Evolutionary conservation across 2,113 vertebrate species (phyloP), one percentile per base, ranked within the genome.

Genomic region (Rhipidura dahli): DNA sequence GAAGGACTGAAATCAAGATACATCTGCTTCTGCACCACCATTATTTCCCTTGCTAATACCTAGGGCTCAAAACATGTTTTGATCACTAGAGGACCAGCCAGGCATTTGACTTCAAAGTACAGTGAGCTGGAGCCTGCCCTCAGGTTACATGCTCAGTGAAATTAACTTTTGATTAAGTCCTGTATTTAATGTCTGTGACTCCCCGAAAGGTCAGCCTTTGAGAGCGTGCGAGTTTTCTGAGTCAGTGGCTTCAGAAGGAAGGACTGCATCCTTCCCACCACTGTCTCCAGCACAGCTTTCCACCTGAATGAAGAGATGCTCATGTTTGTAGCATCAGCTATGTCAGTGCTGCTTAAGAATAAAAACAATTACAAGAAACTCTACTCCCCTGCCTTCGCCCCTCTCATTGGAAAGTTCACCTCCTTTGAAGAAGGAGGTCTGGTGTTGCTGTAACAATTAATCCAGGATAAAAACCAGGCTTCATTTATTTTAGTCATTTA

Each of bases 141-240:
- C 53, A 37, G 92, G 94, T 84, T 90, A 95, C 90, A 95, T 90
- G 92, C 92, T 96, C 93, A 92, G 60, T 92, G 88, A 97, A 96
- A 95, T 96, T 96, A 96, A 90, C 88, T 90, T 90, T 77, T 90
- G 80, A 90, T 90, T 90, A 90, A 90, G 88, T 83, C 65, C 80
- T 63, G 42, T 63, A 90, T 83, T 90, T 97, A 95, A 95, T 72
- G 88, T 45, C 69, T 93, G 72, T 51, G 83, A 93, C 89, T 96
- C 91, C 89, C 93, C 90, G 18, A 92, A 95, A 97, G 96, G 96
- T 96, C 96, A 96, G 77, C 57, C 51, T 81, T 68, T 40, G 64
- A 89, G 72, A 37, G 37, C 10, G 40, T 11, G 1, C 1, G 56
- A 68, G 90, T 57, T 76, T 94, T 68, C 80, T 13, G 9, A 73